These are phyloP conservation scores for Polydrusus tereticollis DNA, from an alignment of 2,888 invertebrate genomes.

Conservation along the genomic window DNA sequence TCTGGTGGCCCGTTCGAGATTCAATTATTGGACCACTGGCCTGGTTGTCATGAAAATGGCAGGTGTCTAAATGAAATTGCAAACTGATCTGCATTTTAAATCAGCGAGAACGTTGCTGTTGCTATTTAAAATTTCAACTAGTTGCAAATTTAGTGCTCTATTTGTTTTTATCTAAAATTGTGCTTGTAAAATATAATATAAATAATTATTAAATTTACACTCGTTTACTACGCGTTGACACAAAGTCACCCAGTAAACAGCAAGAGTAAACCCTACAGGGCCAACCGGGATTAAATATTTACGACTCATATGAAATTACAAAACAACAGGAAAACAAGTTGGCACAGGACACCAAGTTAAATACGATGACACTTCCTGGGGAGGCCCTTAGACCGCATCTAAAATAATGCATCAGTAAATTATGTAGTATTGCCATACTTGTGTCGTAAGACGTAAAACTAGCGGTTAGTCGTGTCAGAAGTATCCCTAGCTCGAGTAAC, in stretches of 20 bases:
- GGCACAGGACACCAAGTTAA: neutral
- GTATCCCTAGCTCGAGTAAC: slow-evolving; percentile 31
- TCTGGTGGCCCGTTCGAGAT: slow-evolving; percentile 58
- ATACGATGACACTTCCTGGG: neutral
- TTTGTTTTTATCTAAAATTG: too few species aligned
- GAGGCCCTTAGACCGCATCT: neutral
- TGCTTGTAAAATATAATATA: too few species aligned
- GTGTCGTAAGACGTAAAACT: slow-evolving; percentile 27
- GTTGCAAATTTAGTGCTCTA: neutral
- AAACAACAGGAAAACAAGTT: neutral
- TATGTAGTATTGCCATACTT: slow-evolving; percentile 40
- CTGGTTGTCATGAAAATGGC: slow-evolving; percentile 37
- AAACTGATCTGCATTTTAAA: slow-evolving; percentile 41
- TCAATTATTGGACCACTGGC: slow-evolving; percentile 42
- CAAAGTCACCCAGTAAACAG: too few species aligned
- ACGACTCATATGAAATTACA: neutral
- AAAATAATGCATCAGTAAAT: slow-evolving; percentile 26
- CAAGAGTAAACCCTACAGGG: too few species aligned
- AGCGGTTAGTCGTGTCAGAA: slow-evolving; percentile 33
- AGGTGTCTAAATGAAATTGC: slow-evolving; percentile 42
- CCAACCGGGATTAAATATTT: too few species aligned
- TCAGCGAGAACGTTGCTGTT: slow-evolving; percentile 21
- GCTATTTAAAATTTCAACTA: neutral
- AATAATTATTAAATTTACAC: too few species aligned
- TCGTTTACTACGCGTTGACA: too few species aligned